Base-by-base conservation (phyloP, 1,140 invertebrate species). In the Asbolus verrucosus region DNA sequence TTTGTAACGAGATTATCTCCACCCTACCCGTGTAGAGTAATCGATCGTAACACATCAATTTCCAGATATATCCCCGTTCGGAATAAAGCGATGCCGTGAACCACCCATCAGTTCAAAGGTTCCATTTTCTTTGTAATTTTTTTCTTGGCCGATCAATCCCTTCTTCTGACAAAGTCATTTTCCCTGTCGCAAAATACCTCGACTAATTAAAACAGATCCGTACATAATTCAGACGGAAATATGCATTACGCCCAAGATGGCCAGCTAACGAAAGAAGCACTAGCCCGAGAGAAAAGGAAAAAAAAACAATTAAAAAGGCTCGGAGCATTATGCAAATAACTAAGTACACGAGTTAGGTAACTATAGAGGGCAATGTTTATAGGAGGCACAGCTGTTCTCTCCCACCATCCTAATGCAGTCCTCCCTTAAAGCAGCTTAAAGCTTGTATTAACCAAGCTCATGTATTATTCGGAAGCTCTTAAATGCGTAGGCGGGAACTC, bases 401-500 rank as follows among this genome's bases (percentile, higher is more conserved):
- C 73, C 70, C 70, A 70, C 38, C 67, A 36, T 43, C 36, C 33
- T 74, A 72, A 74, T 72, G 70, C 73, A 72, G 59, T 59, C 62
- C 65, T 63, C 63, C 66, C 46, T 73, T 73, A 71, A 75, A 75
- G 74, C 71, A 63, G 71, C 74, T 73, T 71, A 75, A 75, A 73
- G 70, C 67, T 67, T 67, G 65, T 75, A 75, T 75, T 71, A 75
- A 75, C 71, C 74, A 39, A 68, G 66, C 67, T 77, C 74, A 77
- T 77, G 73, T 76, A 77, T 76, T 76, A 77, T 77, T 77, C 71
- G 69, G 67, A 67, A 70, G 65, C 72, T 71, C 70, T 74, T 74
- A 76, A 76, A 76, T 70, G 74, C 61, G 74, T 72, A 75, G 72
- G 67, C 70, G 73, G 71, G 38, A 70, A 74, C 73, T 75, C 76